A percentile compares a stretch with the other conserved stretches of the same genome.
Evolutionary conservation across 2,888 invertebrate genomes (phyloP).

Genomic region (Monochamus alternatus): DNA sequence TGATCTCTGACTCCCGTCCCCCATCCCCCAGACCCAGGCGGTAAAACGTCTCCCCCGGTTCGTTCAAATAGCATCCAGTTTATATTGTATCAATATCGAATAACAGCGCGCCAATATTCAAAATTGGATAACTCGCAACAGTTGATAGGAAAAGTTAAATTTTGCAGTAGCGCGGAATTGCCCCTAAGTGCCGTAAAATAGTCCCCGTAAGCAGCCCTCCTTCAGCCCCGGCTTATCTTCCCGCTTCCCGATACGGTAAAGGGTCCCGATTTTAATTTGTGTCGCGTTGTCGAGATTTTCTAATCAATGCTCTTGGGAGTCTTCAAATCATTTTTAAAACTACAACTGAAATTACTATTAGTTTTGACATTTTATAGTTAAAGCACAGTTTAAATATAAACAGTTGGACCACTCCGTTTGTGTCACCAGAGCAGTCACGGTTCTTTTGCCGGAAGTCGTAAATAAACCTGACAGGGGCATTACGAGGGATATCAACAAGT

Average conservation of each 20-base stretch:
- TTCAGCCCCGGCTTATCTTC: slow-evolving; percentile 30
- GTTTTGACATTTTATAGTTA: too few species aligned
- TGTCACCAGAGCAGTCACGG: too few species aligned
- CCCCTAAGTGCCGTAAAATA: slow-evolving; percentile 52
- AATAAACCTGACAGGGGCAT: too few species aligned
- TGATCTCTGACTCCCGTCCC: neutral
- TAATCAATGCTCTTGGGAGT: too few species aligned
- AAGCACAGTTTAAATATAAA: too few species aligned
- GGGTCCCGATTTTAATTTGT: neutral
- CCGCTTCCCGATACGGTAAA: slow-evolving; percentile 34
- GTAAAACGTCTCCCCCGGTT: slow-evolving; percentile 30
- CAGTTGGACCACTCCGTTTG: too few species aligned
- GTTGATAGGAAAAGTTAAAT: slow-evolving; percentile 64
- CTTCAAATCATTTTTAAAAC: too few species aligned
- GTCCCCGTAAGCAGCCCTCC: slow-evolving; percentile 40
- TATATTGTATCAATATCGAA: slow-evolving; percentile 62
- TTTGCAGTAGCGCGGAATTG: slow-evolving; percentile 55
- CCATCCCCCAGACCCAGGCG: neutral
- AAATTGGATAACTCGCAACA: slow-evolving; percentile 66
- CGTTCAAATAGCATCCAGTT: slow-evolving; percentile 55
- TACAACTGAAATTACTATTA: too few species aligned
- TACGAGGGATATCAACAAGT: too few species aligned
- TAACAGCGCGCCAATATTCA: slow-evolving; percentile 61
- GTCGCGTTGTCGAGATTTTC: neutral
- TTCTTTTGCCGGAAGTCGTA: too few species aligned